A percentile compares a stretch with the other conserved stretches of the same genome.
phyloP scores from a whole-genome alignment of 2,797 vertebrate species.

The Champsocephalus esox region DNA sequence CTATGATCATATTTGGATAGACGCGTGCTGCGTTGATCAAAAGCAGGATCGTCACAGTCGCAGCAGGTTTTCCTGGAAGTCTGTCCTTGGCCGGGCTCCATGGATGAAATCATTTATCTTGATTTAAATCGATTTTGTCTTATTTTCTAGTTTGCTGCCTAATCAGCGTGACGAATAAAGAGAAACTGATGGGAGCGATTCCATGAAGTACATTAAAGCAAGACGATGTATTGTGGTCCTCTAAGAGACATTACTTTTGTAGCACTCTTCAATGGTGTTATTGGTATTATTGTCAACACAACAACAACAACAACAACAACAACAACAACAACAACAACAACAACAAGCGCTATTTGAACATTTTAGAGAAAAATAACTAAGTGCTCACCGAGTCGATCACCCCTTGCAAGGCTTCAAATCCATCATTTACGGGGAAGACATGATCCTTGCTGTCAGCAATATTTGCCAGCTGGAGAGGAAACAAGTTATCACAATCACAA shows the following conservation, averaged over 20 bases:
- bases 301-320: too few species aligned
- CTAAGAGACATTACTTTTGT: background rate
- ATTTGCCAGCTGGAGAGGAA: slow-evolving; percentile 89
- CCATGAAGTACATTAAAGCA: slow-evolving; percentile 16
- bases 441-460: slow-evolving; percentile 98
- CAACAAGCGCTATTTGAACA: background rate
- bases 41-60: slow-evolving; percentile 39
- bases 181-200: slow-evolving; percentile 5
- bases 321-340: too few species aligned
- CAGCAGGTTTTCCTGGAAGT: slow-evolving; percentile 61
- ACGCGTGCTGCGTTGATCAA: slow-evolving; percentile 54
- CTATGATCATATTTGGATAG: slow-evolving; percentile 54
- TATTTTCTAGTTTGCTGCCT: slow-evolving; percentile 31
- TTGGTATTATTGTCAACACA: background rate
- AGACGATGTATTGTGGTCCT: slow-evolving; percentile 6
- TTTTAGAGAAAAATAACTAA: background rate
- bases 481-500: slow-evolving; percentile 17
- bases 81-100: slow-evolving; percentile 25
- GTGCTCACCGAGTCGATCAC: slow-evolving; percentile 95
- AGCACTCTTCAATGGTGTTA: background rate
- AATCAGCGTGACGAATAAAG: slow-evolving; percentile 24
- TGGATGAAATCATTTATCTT: slow-evolving; percentile 25
- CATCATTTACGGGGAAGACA: slow-evolving; percentile 97
- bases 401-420: slow-evolving; percentile 95
- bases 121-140: slow-evolving; percentile 29